phyloP scores from a whole-genome alignment of 2,797 vertebrate species.

The Crenichthys baileyi region DNA sequence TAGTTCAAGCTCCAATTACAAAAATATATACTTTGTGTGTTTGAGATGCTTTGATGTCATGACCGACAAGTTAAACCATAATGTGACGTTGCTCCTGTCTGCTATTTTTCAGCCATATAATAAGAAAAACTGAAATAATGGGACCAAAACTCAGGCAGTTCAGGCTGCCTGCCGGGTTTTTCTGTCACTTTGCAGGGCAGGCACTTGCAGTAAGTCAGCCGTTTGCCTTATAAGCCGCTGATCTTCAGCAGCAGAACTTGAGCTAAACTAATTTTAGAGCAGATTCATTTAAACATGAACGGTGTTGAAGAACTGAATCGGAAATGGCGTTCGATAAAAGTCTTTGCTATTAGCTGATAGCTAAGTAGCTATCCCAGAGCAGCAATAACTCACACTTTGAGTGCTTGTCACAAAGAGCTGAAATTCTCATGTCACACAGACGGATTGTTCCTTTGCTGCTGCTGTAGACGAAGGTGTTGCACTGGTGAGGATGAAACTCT shows the following conservation, averaged over 20 bases:
- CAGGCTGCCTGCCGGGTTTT: too few species aligned
- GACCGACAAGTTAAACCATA: neutral
- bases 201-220: too few species aligned
- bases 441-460: constrained; percentile 99
- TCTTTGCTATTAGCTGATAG: too few species aligned
- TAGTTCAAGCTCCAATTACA: neutral
- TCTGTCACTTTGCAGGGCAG: too few species aligned
- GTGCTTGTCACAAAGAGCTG: constrained; percentile 95
- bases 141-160: neutral
- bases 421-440: constrained; percentile 95
- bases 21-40: neutral
- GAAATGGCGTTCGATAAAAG: neutral
- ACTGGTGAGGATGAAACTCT: constrained; percentile 97
- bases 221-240: too few species aligned
- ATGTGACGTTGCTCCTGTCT: neutral
- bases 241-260: too few species aligned
- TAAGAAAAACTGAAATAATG: neutral
- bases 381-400: constrained; percentile 87
- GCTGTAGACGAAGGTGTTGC: constrained; percentile 98
- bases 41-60: neutral
- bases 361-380: neutral
- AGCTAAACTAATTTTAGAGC: too few species aligned
- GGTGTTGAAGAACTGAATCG: neutral
- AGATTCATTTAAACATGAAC: too few species aligned
- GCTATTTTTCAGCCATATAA: neutral